Base-by-base conservation (phyloP, 2,113 vertebrate species). In the Trogon surrucura region DNA sequence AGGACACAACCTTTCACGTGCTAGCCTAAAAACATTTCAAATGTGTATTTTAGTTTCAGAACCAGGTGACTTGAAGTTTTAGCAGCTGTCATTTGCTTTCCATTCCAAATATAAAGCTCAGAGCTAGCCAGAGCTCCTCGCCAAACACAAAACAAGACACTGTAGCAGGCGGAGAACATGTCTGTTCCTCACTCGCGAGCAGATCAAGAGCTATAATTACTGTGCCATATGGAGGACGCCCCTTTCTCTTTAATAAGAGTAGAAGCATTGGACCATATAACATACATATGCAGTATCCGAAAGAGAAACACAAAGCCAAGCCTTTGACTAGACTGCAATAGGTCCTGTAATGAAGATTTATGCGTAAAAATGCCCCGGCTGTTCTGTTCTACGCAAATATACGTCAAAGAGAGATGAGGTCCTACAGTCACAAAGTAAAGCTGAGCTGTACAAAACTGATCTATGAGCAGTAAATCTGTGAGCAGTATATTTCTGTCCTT, bases 291-390 rank as follows among this genome's bases (percentile, higher is more conserved):
- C 56, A 91, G 53, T 64, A 38, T 32, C 30, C 81, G 60, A 80
- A 90, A 85, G 32, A 88, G 51, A 89, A 93, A 87, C 60, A 81
- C 53, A 88, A 93, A 75, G 80, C 60, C 72, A 92, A 81, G 23
- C 8, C 72, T 64, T 47, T 51, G 89, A 56, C 26, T 16, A 88
- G 36, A 58, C 26, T 72, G 50, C 47, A 66, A 4, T 11, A 82
- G 47, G 9, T 64, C 57, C 53, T 56, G 16, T 60, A 78, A 71
- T 71, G 86, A 41, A 81, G 75, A 84, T 84, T 71, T 69, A 89
- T 2, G 6, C 7, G 14, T 47, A 66, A 32, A 0, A 1, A 5
- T 8, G n/a, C 34, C 51, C 70, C 47, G 20, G 48, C 51, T 92
- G 80, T 61, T 74, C 73, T 85, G 25, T 64, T 78, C 60, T 5